Conservation (phyloP, 1,140 invertebrate genomes). For the Pseudomyrmex sp. region DNA sequence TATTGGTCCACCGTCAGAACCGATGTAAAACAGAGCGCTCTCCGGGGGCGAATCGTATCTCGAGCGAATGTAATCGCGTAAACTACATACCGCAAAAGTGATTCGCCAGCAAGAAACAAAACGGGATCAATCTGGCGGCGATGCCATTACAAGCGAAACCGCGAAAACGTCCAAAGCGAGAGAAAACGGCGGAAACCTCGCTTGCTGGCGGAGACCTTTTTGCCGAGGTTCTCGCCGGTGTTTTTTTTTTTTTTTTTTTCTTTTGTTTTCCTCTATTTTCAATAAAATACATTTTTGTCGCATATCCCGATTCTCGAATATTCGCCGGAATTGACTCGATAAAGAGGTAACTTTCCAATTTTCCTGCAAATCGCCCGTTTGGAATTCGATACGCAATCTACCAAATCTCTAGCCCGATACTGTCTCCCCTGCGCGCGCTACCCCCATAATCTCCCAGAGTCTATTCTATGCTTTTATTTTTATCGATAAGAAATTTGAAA, state of each 20-base stretch:
- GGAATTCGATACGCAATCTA: slow-evolving; percentile 60
- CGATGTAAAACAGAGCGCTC: neutral
- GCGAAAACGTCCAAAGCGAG: neutral
- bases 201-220: neutral
- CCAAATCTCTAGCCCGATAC: slow-evolving; percentile 23
- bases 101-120: slow-evolving; percentile 1
- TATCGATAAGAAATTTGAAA: neutral
- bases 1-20: neutral
- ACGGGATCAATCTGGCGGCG: slow-evolving; percentile 13
- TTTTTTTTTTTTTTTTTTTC: too few species aligned
- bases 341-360: slow-evolving; percentile 68
- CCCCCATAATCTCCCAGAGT: neutral
- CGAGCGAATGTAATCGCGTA: neutral
- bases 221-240: neutral
- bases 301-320: slow-evolving; percentile 2
- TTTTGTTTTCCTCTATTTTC: slow-evolving; percentile 58
- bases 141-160: neutral
- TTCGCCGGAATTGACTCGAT: slow-evolving; percentile 32
- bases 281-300: slow-evolving; percentile 65
- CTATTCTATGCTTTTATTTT: neutral
- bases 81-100: slow-evolving; percentile 8
- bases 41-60: neutral
- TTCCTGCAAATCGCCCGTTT: slow-evolving; percentile 57
- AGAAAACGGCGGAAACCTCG: neutral
- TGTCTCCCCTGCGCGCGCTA: neutral